Base-by-base conservation (phyloP, 2,888 invertebrate species). In the Polymixis lichenea region DNA sequence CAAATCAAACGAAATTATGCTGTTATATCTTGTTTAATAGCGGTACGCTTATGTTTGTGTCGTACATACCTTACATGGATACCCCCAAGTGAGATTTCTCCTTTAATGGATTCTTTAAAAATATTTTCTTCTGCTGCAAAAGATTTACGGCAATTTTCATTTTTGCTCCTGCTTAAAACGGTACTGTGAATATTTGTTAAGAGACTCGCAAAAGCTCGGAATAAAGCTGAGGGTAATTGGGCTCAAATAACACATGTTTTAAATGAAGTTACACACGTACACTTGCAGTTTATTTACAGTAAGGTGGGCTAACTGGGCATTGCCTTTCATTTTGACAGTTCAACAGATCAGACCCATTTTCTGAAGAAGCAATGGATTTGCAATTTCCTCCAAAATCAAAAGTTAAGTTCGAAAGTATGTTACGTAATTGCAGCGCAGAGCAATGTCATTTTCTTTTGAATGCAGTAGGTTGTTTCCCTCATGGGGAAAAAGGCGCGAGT, bases 1-100 rank as follows among this genome's bases (percentile, higher is more conserved):
- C 95, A 95, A 95, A 96, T 96, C 95, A 96, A 95, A 96, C 94
- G 93, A 96, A 96, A 96, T 96, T 95, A 96, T 96, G 95, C 95
- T 95, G 96, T 96, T 96, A 96, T 95, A 96, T 95, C 95, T 96
- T 95, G 95, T 95, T 96, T 95, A 95, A 96, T 95, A 94, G 95
- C 92, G 90, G 93, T 93, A 89, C 91, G 91, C 90, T 94, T 95
- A 93, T 92, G 91, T 93, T 92, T 93, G 92, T 93, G 88, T 91
- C 90, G 88, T 93, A 93, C 92, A 95, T 95, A 90, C 93, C 92
- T 38, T 87, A 84, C 89, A 87, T 92, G 90, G 93, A 92, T 93
- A 91, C 91, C 90, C 88, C 88, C 90, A 90, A 94, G 93, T 93
- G 92, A 93, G 92, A 94, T 94, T 94, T 94, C 92, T 94, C 92